phyloP scores from a whole-genome alignment of 2,888 invertebrate species.

The Graphium colonna region DNA sequence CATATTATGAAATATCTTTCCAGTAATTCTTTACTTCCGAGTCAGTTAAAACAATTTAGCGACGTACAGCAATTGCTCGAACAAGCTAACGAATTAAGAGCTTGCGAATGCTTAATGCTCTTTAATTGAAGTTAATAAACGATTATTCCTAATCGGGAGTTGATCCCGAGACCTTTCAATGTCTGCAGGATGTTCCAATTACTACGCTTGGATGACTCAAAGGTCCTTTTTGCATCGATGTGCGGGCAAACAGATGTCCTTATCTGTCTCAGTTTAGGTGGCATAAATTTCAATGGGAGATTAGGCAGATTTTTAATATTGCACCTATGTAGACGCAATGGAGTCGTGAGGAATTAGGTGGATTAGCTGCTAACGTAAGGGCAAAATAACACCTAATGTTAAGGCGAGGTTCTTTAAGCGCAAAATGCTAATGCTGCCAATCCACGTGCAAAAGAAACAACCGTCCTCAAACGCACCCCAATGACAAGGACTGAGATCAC shows the following conservation, averaged over 20 bases:
- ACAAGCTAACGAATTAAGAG: background rate
- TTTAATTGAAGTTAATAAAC: constrained; percentile 5
- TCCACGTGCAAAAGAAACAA: too few species aligned
- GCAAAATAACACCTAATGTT: too few species aligned
- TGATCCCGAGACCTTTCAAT: constrained; percentile 4
- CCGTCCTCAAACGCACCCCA: too few species aligned
- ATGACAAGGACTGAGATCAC: too few species aligned
- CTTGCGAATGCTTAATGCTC: background rate
- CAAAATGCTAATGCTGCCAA: too few species aligned
- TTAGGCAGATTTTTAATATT: background rate
- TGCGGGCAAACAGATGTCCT: background rate
- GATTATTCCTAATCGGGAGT: constrained; percentile 12
- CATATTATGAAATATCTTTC: too few species aligned
- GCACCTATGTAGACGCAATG: too few species aligned
- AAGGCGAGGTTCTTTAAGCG: too few species aligned
- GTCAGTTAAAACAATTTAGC: background rate
- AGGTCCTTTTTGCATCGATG: constrained; percentile 17
- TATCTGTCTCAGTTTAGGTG: background rate
- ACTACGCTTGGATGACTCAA: constrained; percentile 14
- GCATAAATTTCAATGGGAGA: background rate
- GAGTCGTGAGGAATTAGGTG: too few species aligned
- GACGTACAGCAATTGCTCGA: background rate
- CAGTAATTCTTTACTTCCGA: too few species aligned
- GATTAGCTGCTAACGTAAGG: too few species aligned
- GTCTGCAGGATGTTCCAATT: constrained; percentile 26